Base-by-base conservation (phyloP, 2,113 vertebrate genomes). In the Centropus unirufus region DNA sequence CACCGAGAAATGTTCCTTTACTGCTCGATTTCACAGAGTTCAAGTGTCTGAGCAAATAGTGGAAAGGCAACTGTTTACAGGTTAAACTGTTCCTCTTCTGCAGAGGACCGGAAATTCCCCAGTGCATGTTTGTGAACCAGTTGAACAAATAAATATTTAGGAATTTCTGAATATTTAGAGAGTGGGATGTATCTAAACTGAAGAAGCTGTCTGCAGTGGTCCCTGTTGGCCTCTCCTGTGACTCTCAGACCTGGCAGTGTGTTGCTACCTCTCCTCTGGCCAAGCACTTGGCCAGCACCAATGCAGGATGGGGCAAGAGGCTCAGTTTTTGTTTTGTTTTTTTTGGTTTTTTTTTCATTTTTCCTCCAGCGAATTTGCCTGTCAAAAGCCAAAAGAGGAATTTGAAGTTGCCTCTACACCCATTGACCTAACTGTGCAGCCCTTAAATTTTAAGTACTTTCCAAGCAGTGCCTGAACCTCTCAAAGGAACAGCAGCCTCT, bases 241-340 rank as follows among this genome's bases (percentile, higher is more conserved):
- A 24, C 42, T 39, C 5, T 34, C 55, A 61, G 40, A 27, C 21
- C 54, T 7, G 5, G 11, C 47, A 68, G 32, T 5, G 0, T 5
- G 17, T 44, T 66, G 23, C 47, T 36, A n/a, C 16, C 29, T 40
- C 2, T 0, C 9, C 57, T 27, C 52, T 32, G 18, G 22, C 12
- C 24, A 22, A 78, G 57, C 27, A 29, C 44, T 62, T 59, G 23
- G 49, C n/a, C 3, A 0, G 20, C 1, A 1, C 32, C 36, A 24
- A 1, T 8, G 46, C 17, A 55, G 30, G 40, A 14, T 36, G 5
- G 22, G 9, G 3, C 0, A 2, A 44, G 39, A 30, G 30, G 11
- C 39, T 83, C 36, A 36, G 36, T 36, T 36, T 36, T 36, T 36
- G 36, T 36, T 36, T 36, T 36, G 36, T n/a, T n/a, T n/a, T n/a